Evolutionary conservation across 2,888 invertebrate genomes (phyloP).

Genomic region (Lasioglossum villosulum): DNA sequence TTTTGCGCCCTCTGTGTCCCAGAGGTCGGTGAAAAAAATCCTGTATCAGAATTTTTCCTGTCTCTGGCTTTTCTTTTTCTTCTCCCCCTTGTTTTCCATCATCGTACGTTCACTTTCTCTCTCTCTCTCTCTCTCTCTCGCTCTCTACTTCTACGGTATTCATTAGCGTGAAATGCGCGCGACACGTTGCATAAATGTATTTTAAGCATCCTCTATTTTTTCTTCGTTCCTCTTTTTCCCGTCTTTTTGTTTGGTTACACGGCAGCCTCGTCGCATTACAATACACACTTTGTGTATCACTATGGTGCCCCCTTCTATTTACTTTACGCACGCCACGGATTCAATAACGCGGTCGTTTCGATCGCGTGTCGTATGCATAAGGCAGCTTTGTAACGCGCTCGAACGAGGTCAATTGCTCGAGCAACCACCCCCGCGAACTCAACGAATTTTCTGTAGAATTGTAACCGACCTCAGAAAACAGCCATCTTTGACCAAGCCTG

Average conservation of each 20-base stretch:
- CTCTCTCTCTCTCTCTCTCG: neutral
- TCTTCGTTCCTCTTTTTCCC: neutral
- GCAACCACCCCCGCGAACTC: neutral
- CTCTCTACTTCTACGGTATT: slow-evolving; percentile 21
- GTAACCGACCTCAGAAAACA: neutral
- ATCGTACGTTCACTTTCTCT: too few relatives aligned
- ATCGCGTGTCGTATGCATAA: slow-evolving; percentile 19
- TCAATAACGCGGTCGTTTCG: slow-evolving; percentile 45
- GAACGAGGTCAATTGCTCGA: slow-evolving; percentile 42
- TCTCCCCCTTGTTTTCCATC: neutral
- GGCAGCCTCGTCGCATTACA: slow-evolving; percentile 19
- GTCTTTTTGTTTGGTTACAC: neutral
- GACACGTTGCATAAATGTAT: slow-evolving; percentile 33
- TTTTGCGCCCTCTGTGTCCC: neutral
- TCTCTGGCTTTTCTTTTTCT: neutral
- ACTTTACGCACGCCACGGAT: slow-evolving; percentile 43
- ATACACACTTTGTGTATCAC: slow-evolving; percentile 16
- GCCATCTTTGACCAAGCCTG: neutral
- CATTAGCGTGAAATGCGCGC: slow-evolving; percentile 32
- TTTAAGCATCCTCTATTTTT: slow-evolving; percentile 18
- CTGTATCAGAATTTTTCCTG: neutral
- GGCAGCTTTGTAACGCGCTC: slow-evolving; percentile 32
- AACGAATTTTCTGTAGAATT: neutral
- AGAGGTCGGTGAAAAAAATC: neutral
- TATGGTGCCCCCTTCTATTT: slow-evolving; percentile 34